Base-by-base conservation (phyloP, 53 echinoderm and acorn worm genomes). In the Paracentrotus lividus region DNA sequence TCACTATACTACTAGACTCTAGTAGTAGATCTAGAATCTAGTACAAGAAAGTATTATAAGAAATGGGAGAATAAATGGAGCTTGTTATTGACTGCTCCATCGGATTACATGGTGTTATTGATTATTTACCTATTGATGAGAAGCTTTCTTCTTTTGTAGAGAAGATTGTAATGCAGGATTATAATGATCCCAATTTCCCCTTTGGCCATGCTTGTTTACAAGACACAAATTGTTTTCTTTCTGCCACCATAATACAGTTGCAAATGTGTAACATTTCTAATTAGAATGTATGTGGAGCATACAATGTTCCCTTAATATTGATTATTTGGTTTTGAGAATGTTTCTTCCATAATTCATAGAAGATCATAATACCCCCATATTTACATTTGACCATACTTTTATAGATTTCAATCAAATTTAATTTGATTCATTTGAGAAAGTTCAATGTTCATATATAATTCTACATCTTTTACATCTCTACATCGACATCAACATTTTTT, bases 121-220 rank as follows among this genome's bases (percentile, higher is more conserved):
- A 81, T 81, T 76, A 31, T 67, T 33, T 67, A 33, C 4, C 77
- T 77, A 77, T 77, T 77, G n/a, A n/a, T n/a, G 40, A 42, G 20
- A 40, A 20, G 40, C 18, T 24, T 2, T 47, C n/a, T 38, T 81
- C 81, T 47, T 47, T 81, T 81, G 47, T 81, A n/a, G 10, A 45
- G 47, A 9, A 47, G 33, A 45, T n/a, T n/a, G n/a, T n/a, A n/a
- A n/a, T n/a, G n/a, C n/a, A n/a, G n/a, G n/a, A n/a, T n/a, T n/a
- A n/a, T 47, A 81, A 81, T 81, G 20, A 44, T 10, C 10, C 13
- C 47, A 9, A 45, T 12, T 81, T 27, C n/a, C 16, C 81, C 5
- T 12, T 9, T 27, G 47, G 27, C 44, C 81, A 81, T 81, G 81
- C 81, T 81, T 81, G 49, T 81, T 81, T 23, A 45, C 81, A 81